Percentiles rank a stretch among this genome's conserved stretches.
Conservation (phyloP, 2,797 vertebrate genomes). For the Clamator glandarius region DNA sequence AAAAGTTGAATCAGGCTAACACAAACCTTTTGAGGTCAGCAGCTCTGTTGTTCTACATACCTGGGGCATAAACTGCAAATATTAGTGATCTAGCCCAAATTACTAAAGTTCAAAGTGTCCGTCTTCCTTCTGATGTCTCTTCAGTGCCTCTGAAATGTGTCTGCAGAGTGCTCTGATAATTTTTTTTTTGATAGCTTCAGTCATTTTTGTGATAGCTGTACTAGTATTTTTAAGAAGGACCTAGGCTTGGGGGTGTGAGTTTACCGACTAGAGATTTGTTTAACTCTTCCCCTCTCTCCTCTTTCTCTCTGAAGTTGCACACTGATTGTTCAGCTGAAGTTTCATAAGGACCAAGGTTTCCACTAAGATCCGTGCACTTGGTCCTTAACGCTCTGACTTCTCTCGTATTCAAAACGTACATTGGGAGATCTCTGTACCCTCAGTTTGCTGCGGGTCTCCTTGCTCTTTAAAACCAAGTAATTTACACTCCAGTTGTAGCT, state of each 20-base stretch:
- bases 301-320: not conserved
- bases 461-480: not conserved
- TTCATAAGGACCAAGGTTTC: not conserved
- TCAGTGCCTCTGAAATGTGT: conserved; percentile 51
- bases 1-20: not conserved
- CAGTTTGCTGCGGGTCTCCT: not conserved
- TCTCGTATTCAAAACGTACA: not conserved
- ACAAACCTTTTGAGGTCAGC: conserved; percentile 57
- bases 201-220: not conserved
- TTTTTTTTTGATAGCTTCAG: conserved; percentile 28
- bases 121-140: conserved; percentile 63
- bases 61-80: conserved; percentile 29
- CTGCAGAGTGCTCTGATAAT: conserved; percentile 6
- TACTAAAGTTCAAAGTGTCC: conserved; percentile 38
- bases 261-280: not conserved
- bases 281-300: not conserved
- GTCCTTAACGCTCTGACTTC: not conserved
- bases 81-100: conserved; percentile 32
- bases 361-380: not conserved
- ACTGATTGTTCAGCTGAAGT: not conserved
- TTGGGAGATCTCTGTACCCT: not conserved
- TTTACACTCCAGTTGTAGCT: not conserved
- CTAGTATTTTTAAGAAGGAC: not conserved
- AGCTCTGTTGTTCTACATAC: conserved; percentile 45
- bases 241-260: not conserved